Evolutionary conservation across 2,888 invertebrate genomes (phyloP), one percentile per base, ranked within the genome.

Genomic region (Hyles lineata): DNA sequence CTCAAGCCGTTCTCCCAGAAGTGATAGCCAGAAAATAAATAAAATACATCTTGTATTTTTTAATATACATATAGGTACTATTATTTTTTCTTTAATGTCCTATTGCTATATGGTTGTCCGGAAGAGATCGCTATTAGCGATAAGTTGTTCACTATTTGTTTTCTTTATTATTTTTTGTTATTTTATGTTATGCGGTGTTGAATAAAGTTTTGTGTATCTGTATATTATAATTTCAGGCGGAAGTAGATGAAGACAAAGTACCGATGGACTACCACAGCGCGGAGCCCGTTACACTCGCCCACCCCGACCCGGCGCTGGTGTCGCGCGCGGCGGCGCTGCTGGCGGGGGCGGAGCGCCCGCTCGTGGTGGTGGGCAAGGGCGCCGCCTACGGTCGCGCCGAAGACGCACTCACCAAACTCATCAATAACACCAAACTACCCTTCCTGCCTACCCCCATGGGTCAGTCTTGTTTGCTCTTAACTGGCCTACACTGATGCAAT

Each of bases 371-470:
- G 50, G 99, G 99, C 75, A 99, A 99, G 94, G 98, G 98, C 0
- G 97, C 98, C 23, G 98, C 97, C 23, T 98, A 98, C 87, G 96
- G 96, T 0, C 93, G 96, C 76, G 97, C 98, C 0, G 99, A 99
- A 88, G 92, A 95, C 0, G 95, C 96, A 72, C 89, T 98, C 32
- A 93, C 95, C 23, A 95, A 96, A 72, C 95, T 99, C 0, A 96
- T 99, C 15, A 92, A 96, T 17, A 92, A 93, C 23, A 96, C 97
- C 3, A 96, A 97, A 77, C 87, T 99, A 62, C 99, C 99, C 0
- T 99, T 99, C 92, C 92, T 99, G 78, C 98, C 99, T 0, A 99
- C 98, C 5, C 99, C 99, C 15, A 99, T 99, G 98, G 99, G 97
- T 87, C 96, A 83, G 80, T 75, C n/a, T 5, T 61, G 0, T 35